phyloP scores from a whole-genome alignment of 2,797 vertebrate species.

The Nannoperca australis region DNA sequence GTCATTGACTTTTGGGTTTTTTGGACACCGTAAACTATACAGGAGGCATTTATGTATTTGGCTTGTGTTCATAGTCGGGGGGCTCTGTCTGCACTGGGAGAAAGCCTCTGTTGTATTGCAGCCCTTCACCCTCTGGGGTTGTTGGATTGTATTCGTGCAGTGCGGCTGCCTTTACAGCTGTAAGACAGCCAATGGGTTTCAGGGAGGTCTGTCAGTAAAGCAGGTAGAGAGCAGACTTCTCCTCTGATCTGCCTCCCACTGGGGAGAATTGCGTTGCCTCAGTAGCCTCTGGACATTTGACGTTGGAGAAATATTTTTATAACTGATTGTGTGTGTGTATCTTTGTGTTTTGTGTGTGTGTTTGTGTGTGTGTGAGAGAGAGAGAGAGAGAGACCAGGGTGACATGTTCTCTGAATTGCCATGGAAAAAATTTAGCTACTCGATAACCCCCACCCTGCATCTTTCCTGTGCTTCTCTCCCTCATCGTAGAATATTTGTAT shows the following conservation, averaged over 20 bases:
- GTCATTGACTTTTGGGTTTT: slow-evolving; percentile 51
- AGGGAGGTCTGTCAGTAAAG: slow-evolving; percentile 79
- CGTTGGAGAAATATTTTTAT: slow-evolving; percentile 77
- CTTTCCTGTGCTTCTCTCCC: slow-evolving; percentile 66
- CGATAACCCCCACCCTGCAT: slow-evolving; percentile 71
- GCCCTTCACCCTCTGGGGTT: slow-evolving; percentile 45
- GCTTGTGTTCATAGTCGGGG: slow-evolving; percentile 51
- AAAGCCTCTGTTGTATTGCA: slow-evolving; percentile 67
- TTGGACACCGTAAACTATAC: slow-evolving; percentile 60
- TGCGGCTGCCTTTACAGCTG: slow-evolving; percentile 69
- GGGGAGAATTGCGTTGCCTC: slow-evolving; percentile 56
- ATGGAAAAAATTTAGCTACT: slow-evolving; percentile 70
- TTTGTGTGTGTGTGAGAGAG: slow-evolving; percentile 18
- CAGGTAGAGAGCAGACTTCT: slow-evolving; percentile 65
- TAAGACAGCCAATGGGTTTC: slow-evolving; percentile 68
- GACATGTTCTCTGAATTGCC: slow-evolving; percentile 69
- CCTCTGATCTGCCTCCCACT: slow-evolving; percentile 66
- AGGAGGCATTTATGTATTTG: slow-evolving; percentile 69
- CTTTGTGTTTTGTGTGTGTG: slow-evolving; percentile 13
- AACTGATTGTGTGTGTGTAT: slow-evolving; percentile 73
- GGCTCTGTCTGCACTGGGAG: slow-evolving; percentile 59
- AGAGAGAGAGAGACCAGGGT: slow-evolving; percentile 43
- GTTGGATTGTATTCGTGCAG: slow-evolving; percentile 51
- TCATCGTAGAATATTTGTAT: slow-evolving; percentile 74
- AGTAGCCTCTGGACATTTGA: slow-evolving; percentile 73